Evolutionary conservation across 2,797 vertebrate genomes (phyloP).

Genomic region (Denticeps clupeoides): DNA sequence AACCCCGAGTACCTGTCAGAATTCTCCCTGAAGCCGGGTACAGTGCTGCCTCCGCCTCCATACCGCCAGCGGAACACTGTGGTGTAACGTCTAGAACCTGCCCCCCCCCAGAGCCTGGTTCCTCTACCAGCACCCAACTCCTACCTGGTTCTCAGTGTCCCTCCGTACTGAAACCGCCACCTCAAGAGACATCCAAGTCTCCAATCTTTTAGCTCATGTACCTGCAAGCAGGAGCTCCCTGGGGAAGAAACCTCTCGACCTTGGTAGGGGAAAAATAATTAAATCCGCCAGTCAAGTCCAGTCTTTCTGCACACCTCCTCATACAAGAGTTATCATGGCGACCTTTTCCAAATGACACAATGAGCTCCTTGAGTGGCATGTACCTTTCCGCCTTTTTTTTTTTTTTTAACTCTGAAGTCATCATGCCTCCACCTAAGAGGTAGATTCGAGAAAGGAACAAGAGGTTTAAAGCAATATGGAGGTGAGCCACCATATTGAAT

Average conservation of each 20-base stretch:
- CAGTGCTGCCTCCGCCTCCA: conserved; percentile 84
- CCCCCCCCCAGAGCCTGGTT: conserved; percentile 16
- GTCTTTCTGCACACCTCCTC: neutral
- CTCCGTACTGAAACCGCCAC: neutral
- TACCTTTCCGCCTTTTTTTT: neutral
- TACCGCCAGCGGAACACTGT: conserved; percentile 98
- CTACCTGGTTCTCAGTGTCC: conserved; percentile 1
- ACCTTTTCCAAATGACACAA: conserved; percentile 3
- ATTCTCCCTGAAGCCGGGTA: conserved; percentile 82
- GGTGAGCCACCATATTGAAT: conserved; percentile 2
- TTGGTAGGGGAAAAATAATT: too few species aligned
- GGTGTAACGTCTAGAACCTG: conserved; percentile 60
- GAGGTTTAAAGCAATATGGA: conserved; percentile 12
- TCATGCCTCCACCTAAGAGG: neutral
- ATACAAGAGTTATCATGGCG: neutral
- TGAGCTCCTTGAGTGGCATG: neutral
- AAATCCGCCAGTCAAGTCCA: neutral
- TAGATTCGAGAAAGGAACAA: neutral
- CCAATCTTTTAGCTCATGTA: neutral
- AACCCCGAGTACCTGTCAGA: conserved; percentile 92
- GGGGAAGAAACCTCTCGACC: too few species aligned
- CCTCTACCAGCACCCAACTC: conserved; percentile 13
- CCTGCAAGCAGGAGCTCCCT: too few species aligned
- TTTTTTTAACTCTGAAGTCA: neutral
- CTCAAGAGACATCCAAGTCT: conserved; percentile 15